These are phyloP conservation scores for Sphaerophoria taeniata DNA, from an alignment of 2,888 invertebrate species.

Conservation along the genomic window DNA sequence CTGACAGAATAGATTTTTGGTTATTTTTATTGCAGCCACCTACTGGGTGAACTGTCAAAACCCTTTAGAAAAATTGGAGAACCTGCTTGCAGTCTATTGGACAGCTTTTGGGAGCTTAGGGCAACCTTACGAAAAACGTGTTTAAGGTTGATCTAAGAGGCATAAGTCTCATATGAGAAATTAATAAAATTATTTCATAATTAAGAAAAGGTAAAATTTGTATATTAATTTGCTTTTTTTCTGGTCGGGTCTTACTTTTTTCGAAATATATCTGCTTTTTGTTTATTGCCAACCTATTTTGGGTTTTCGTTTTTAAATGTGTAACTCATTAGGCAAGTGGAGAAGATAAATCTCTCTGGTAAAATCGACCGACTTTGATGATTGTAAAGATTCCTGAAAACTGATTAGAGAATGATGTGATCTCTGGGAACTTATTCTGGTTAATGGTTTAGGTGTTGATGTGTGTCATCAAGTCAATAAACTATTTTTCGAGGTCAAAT, in stretches of 20 bases:
- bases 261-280: not conserved
- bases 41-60: conserved; percentile 56
- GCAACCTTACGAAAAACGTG: no score
- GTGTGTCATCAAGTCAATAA: conserved; percentile 19
- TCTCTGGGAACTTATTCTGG: not conserved
- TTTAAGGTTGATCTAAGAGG: not conserved
- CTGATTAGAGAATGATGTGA: not conserved
- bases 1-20: conserved; percentile 34
- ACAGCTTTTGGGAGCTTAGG: not conserved
- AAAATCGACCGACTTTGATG: not conserved
- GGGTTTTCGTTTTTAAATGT: not conserved
- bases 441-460: not conserved
- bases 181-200: conserved; percentile 63
- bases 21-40: conserved; percentile 61
- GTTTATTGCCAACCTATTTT: not conserved
- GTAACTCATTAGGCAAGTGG: conserved; percentile 6
- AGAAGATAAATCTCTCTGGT: not conserved
- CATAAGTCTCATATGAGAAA: conserved; percentile 41
- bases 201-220: no score
- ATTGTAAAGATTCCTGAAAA: not conserved
- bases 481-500: conserved; percentile 1
- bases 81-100: conserved; percentile 17
- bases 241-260: not conserved
- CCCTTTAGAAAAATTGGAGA: conserved; percentile 19
- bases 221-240: not conserved